These are phyloP conservation scores for Neria commutata DNA, from an alignment of 2,888 invertebrate genomes.

Conservation along the genomic window DNA sequence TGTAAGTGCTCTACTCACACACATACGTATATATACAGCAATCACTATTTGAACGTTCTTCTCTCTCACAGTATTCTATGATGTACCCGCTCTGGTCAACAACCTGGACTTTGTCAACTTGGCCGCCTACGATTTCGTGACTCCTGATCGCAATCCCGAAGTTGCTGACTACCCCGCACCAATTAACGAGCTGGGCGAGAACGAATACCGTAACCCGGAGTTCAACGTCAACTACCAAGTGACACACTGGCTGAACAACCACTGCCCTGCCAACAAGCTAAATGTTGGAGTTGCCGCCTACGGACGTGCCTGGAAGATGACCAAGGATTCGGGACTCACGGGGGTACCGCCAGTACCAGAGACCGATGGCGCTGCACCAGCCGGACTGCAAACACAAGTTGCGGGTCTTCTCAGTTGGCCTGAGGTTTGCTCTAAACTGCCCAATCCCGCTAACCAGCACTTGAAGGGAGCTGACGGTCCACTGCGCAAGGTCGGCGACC, in stretches of 20 bases:
- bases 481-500: constrained; percentile 77
- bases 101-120: constrained; percentile 81
- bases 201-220: constrained; percentile 71
- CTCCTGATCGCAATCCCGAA: constrained; percentile 75
- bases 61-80: constrained; percentile 71
- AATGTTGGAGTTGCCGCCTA: constrained; percentile 74
- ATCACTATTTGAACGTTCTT: constrained; percentile 34
- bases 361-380: constrained; percentile 73
- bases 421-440: constrained; percentile 78
- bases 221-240: constrained; percentile 73
- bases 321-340: constrained; percentile 74
- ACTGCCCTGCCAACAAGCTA: constrained; percentile 72
- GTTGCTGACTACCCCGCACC: constrained; percentile 81
- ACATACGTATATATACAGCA: not conserved
- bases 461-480: constrained; percentile 70
- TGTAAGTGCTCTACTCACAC: constrained; percentile 63
- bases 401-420: constrained; percentile 78
- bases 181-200: constrained; percentile 74
- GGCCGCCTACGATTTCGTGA: constrained; percentile 79
- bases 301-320: constrained; percentile 80
- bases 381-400: constrained; percentile 73
- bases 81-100: constrained; percentile 75
- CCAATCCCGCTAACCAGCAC: constrained; percentile 68
- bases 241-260: constrained; percentile 67
- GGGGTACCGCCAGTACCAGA: constrained; percentile 77